Evolutionary conservation across 92 coral and sea anemone genomes (phyloP).

Genomic region (Zoanthus gigantus): DNA sequence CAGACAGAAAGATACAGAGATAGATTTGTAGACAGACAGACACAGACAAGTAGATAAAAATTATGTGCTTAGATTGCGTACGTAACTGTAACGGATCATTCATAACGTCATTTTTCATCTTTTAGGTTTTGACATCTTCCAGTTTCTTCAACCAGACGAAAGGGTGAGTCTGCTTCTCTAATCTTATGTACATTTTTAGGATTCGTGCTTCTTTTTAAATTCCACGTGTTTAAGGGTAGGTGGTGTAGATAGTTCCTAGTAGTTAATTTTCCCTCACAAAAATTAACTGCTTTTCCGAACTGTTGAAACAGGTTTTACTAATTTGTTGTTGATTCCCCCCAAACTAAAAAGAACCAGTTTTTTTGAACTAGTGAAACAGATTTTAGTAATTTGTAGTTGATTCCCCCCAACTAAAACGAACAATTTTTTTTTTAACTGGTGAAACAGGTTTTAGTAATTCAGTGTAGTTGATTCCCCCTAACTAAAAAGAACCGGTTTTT

Average conservation of each 20-base stretch:
- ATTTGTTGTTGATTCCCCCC: neutral
- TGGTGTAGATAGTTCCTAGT: neutral
- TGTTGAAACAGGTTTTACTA: neutral
- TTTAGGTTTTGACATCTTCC: conserved; percentile 31
- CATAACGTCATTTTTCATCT: neutral
- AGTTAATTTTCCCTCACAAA: no score
- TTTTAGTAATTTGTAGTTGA: no score
- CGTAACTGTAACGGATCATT: no score
- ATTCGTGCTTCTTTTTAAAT: neutral
- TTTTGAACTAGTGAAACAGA: neutral
- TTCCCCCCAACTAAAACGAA: neutral
- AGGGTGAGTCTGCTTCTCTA: conserved; percentile 21
- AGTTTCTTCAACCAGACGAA: conserved; percentile 22
- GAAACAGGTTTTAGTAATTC: neutral
- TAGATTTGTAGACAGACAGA: no score
- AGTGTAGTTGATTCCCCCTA: neutral
- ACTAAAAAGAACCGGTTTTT: neutral
- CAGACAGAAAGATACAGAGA: no score
- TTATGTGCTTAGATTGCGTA: no score
- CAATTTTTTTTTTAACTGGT: neutral
- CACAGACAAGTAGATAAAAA: no score
- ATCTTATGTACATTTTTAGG: neutral
- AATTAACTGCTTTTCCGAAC: neutral
- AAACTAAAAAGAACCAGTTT: neutral
- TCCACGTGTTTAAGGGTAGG: neutral